A percentile compares a stretch with the other conserved stretches of the same genome.
Evolutionary conservation across 1,140 invertebrate species (phyloP).

Genomic region (Bombus huntii): DNA sequence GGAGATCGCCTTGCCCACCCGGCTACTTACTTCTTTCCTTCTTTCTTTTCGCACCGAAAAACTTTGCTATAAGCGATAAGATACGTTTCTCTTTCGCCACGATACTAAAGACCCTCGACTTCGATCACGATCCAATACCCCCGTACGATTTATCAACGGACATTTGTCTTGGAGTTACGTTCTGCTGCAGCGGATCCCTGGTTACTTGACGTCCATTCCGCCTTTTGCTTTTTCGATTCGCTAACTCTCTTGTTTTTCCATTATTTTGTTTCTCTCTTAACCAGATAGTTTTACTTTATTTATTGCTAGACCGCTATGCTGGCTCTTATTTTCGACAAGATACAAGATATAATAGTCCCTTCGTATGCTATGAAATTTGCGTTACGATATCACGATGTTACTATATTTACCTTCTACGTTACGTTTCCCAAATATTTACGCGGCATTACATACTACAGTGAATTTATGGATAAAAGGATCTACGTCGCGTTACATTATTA

Average conservation of each 20-base stretch:
- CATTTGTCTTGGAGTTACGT: conserved; percentile 17
- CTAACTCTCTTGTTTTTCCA: background rate
- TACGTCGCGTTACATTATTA: background rate
- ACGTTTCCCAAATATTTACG: background rate
- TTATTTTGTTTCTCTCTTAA: background rate
- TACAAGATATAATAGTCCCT: no score
- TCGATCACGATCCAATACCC: conserved; percentile 23
- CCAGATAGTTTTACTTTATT: background rate
- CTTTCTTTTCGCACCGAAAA: conserved; percentile 6
- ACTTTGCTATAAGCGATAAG: conserved; percentile 44
- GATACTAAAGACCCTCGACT: conserved; percentile 43
- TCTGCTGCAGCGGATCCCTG: background rate
- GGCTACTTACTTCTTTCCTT: conserved; percentile 32
- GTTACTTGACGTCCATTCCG: background rate
- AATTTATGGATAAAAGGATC: background rate
- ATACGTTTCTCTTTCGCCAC: conserved; percentile 16
- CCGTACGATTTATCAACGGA: conserved; percentile 14
- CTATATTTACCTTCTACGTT: no score
- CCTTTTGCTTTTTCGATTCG: background rate
- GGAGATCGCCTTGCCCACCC: conserved; percentile 24
- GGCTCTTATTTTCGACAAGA: background rate
- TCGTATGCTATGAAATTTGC: no score
- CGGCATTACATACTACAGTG: background rate
- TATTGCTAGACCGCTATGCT: background rate
- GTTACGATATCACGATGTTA: no score